phyloP scores from a whole-genome alignment of 2,113 vertebrate genomes.

The Suncus etruscus region DNA sequence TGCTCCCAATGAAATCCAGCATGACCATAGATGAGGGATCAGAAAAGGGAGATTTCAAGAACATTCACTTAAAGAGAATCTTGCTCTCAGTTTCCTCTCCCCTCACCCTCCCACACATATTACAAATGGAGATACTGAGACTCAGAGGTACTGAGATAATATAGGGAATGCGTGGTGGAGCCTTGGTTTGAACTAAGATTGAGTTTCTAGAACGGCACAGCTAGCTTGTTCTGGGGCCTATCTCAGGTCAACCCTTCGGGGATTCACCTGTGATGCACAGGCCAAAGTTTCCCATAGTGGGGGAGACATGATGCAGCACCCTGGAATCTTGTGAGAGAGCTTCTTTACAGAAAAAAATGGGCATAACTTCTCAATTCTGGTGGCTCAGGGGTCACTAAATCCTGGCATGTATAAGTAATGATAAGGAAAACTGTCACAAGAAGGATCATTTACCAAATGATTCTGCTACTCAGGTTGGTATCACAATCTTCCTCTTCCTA shows the following conservation, averaged over 20 bases:
- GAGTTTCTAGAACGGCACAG: background rate
- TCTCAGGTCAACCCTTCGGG: background rate
- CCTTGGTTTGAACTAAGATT: background rate
- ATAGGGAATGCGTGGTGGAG: background rate
- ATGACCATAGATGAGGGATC: background rate
- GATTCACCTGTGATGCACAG: background rate
- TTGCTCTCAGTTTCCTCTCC: background rate
- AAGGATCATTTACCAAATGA: conserved; percentile 7
- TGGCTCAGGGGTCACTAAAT: background rate
- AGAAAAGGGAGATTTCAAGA: background rate
- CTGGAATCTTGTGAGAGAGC: background rate
- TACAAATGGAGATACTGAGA: background rate
- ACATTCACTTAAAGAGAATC: background rate
- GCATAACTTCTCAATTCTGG: background rate
- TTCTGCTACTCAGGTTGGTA: background rate
- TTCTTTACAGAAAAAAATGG: background rate
- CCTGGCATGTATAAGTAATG: conserved; percentile 18
- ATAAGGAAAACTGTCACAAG: background rate
- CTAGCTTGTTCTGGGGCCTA: background rate
- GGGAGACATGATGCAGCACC: background rate
- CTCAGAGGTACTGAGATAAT: background rate
- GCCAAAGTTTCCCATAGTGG: background rate
- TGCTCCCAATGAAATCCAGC: background rate
- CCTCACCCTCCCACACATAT: background rate
- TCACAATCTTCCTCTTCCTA: background rate